Percentiles rank a stretch among this genome's conserved stretches.
Evolutionary conservation across 2,113 vertebrate genomes (phyloP).

Genomic region (Eclectus roratus): DNA sequence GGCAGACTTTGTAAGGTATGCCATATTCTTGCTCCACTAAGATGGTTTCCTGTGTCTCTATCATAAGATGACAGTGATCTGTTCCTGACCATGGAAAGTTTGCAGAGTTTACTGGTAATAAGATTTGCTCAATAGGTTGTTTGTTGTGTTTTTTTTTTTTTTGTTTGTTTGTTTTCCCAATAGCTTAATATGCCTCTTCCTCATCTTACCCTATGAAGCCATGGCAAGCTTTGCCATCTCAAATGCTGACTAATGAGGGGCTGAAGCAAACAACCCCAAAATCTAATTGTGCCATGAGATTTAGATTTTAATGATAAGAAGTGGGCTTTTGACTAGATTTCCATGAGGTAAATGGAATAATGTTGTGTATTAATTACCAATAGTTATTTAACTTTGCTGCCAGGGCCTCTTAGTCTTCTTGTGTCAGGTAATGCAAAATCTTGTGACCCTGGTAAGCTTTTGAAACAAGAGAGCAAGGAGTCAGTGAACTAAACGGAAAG

Average conservation of each 20-base stretch:
- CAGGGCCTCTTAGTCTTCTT: background rate
- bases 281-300: background rate
- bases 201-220: background rate
- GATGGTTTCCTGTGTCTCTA: background rate
- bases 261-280: background rate
- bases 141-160: background rate
- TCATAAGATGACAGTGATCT: background rate
- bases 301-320: background rate
- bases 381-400: background rate
- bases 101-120: background rate
- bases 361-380: background rate
- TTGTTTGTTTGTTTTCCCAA: background rate
- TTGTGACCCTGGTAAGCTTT: background rate
- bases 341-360: background rate
- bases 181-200: background rate
- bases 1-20: background rate
- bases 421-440: background rate
- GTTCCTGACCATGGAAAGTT: background rate
- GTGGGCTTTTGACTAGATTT: background rate
- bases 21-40: background rate
- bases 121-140: background rate
- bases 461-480: background rate
- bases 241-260: background rate
- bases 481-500: background rate
- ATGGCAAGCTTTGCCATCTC: background rate